These are phyloP conservation scores for Drosophila simulans DNA, from an alignment of 1,140 invertebrate species.

Conservation along the genomic window DNA sequence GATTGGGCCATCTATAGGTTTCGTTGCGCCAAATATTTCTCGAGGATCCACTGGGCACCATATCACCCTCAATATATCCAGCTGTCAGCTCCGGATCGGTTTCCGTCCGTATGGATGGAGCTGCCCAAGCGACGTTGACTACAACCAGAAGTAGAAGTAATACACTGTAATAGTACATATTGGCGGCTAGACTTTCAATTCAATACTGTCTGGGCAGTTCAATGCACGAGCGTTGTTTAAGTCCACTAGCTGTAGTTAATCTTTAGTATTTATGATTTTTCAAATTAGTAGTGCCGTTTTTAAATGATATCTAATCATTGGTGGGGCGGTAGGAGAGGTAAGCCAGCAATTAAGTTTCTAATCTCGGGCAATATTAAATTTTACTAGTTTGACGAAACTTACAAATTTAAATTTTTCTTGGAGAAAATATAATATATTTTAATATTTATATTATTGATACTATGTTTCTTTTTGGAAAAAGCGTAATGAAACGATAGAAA, in stretches of 20 bases:
- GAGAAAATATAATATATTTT: too few species aligned
- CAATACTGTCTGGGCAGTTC: slow-evolving; percentile 9
- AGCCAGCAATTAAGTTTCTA: too few species aligned
- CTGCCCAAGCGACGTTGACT: not conserved
- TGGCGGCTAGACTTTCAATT: not conserved
- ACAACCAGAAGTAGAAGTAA: slow-evolving; percentile 4
- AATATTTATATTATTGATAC: too few species aligned
- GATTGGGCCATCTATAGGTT: slow-evolving; percentile 87
- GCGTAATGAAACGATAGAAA: too few species aligned
- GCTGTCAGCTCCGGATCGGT: slow-evolving; percentile 64
- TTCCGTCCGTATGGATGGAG: slow-evolving; percentile 24
- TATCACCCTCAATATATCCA: slow-evolving; percentile 69
- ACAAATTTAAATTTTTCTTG: too few species aligned
- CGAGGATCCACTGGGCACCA: slow-evolving; percentile 33
- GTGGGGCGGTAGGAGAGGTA: too few species aligned
- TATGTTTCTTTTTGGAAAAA: too few species aligned
- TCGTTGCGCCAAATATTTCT: slow-evolving; percentile 87
- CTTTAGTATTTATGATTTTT: slow-evolving; percentile 14
- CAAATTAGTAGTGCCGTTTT: slow-evolving; percentile 7
- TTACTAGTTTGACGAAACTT: too few species aligned
- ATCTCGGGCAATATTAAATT: too few species aligned
- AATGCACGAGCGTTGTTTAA: not conserved
- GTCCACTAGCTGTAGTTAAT: not conserved
- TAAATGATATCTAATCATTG: slow-evolving; percentile 13
- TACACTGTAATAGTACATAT: slow-evolving; percentile 6